A percentile compares a stretch with the other conserved stretches of the same genome.
phyloP scores from a whole-genome alignment of 2,113 vertebrate species.

The Campylomormyrus tamandua region DNA sequence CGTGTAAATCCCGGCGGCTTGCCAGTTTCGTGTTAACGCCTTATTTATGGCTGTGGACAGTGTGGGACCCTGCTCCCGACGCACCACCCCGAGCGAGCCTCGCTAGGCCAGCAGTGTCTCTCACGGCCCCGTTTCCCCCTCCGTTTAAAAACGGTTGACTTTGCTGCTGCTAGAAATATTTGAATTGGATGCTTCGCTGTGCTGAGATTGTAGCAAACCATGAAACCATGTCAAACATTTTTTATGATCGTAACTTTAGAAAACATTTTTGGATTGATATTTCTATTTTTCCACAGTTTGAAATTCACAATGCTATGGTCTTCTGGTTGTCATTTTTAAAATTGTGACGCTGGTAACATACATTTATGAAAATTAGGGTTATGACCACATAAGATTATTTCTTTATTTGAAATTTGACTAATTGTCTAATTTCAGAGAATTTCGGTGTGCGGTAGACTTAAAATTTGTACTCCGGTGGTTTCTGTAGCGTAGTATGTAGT shows the following conservation, averaged over 20 bases:
- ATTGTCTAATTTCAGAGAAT: not conserved
- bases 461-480: not conserved
- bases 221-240: too few relatives aligned
- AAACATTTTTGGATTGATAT: too few relatives aligned
- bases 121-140: too few relatives aligned
- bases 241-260: too few relatives aligned
- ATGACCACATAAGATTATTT: not conserved
- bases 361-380: not conserved
- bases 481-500: not conserved
- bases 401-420: not conserved
- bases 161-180: too few relatives aligned
- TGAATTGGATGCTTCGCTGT: too few relatives aligned
- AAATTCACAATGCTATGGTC: not conserved
- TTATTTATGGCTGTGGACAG: not conserved
- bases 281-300: too few relatives aligned
- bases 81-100: too few relatives aligned
- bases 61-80: not conserved
- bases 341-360: not conserved
- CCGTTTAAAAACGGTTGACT: too few relatives aligned
- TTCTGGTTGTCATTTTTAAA: not conserved
- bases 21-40: not conserved
- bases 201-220: too few relatives aligned
- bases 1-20: not conserved
- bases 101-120: too few relatives aligned
- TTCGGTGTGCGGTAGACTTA: not conserved